Conservation (phyloP, 2,797 vertebrate species). For the Sebastes diploproa region DNA sequence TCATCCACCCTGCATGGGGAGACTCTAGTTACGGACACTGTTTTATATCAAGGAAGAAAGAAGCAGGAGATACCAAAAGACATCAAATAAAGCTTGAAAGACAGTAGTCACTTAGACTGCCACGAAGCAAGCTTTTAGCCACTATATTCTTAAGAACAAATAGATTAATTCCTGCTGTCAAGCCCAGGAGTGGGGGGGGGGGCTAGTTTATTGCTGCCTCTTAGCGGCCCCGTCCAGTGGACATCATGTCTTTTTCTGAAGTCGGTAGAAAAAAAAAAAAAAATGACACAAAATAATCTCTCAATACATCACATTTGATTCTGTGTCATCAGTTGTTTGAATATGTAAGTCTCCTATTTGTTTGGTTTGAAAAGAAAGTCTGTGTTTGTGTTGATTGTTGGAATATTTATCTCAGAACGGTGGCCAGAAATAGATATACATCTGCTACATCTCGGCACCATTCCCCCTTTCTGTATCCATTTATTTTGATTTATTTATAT, state of each 20-base stretch:
- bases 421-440: not conserved
- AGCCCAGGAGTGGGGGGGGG: not conserved
- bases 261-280: not conserved
- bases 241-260: slow-evolving; percentile 11
- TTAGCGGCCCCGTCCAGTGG: not conserved
- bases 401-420: not conserved
- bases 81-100: slow-evolving; percentile 26
- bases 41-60: slow-evolving; percentile 2
- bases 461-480: not conserved
- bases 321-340: not conserved
- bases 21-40: not conserved
- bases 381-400: not conserved
- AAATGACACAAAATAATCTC: slow-evolving; percentile 2
- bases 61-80: not conserved
- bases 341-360: not conserved
- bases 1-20: not conserved
- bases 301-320: slow-evolving; percentile 3
- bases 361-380: not conserved
- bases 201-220: slow-evolving; percentile 18
- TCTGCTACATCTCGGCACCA: not conserved
- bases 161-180: slow-evolving; percentile 8
- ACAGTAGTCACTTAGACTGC: slow-evolving; percentile 31
- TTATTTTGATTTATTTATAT: not conserved
- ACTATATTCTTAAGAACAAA: slow-evolving; percentile 26
- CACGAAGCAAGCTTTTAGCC: slow-evolving; percentile 32